Evolutionary conservation across 2,888 invertebrate species (phyloP).

Genomic region (Hirtodrosophila alboralis): DNA sequence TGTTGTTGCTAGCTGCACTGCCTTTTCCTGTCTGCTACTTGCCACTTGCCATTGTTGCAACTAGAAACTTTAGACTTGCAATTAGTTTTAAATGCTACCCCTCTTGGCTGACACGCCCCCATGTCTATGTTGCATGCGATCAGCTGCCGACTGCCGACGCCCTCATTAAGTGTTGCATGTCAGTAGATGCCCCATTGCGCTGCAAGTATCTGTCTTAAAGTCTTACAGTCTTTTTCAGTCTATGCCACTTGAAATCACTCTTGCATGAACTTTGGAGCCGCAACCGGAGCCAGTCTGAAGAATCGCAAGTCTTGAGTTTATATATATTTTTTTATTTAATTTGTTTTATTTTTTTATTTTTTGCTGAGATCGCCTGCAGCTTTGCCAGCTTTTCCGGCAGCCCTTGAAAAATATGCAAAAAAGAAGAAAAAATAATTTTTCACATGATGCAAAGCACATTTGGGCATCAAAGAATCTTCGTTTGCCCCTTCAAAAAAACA

Average conservation of each 20-base stretch:
- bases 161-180: constrained; percentile 79
- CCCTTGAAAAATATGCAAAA: constrained; percentile 57
- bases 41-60: constrained; percentile 35
- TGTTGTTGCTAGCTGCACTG: constrained; percentile 8
- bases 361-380: constrained; percentile 45
- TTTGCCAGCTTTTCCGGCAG: constrained; percentile 50
- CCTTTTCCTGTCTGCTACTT: constrained; percentile 14
- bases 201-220: constrained; percentile 1
- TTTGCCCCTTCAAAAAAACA: constrained; percentile 11
- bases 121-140: constrained; percentile 71
- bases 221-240: constrained; percentile 38
- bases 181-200: constrained; percentile 40
- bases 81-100: constrained; percentile 61
- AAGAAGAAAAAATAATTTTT: constrained; percentile 48
- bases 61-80: constrained; percentile 50
- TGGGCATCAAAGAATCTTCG: constrained; percentile 28
- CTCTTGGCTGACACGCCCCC: constrained; percentile 28
- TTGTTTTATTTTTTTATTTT: too few relatives aligned
- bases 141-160: constrained; percentile 70
- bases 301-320: constrained; percentile 15
- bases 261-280: constrained; percentile 71
- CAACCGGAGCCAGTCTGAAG: constrained; percentile 37
- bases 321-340: too few relatives aligned
- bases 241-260: constrained; percentile 66
- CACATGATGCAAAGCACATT: constrained; percentile 58